Base-by-base conservation (phyloP, 2,113 vertebrate species). In the Chaetodon trifascialis region DNA sequence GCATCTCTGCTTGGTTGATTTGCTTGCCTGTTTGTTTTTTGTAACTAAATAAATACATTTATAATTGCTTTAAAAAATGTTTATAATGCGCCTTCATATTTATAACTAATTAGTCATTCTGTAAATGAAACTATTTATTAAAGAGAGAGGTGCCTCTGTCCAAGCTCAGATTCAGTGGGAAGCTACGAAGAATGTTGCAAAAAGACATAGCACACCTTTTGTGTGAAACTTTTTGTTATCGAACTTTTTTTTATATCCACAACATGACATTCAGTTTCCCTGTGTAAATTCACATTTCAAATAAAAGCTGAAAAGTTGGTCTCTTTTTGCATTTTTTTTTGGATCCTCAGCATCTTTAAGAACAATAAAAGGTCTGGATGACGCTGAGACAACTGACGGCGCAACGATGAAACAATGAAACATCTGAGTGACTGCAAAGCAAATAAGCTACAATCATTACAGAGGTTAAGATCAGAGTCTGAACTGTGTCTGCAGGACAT, bases 1-100 rank as follows among this genome's bases (percentile, higher is more conserved):
- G 95, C 94, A 94, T 96, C 95, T 96, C 96, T 76, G 88, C 82
- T 96, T 94, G 94, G 93, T 95, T 95, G 93, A 92, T 93, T 81
- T 91, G 95, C 96, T 96, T 96, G 85, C 75, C 79, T 80, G 77
- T 88, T 94, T 89, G 67, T 80, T 83, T 74, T 91, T 92, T 85
- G 73, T 67, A 91, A 88, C 72, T 85, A 77, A 92, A 92, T 93
- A 75, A 83, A 89, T 77, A 91, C 91, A 89, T 94, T 93, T 94
- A 89, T 92, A 87, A 92, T 94, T 94, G 86, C 92, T 94, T 93
- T 94, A 91, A 92, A 76, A 80, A 85, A 73, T 68, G 78, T 93
- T 87, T 83, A 88, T 90, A 79, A 88, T 71, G 80, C 85, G 90
- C 93, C 90, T 95, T 94, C 90, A 92, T 95, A 95, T 95, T 95